A percentile compares a stretch with the other conserved stretches of the same genome.
These are phyloP conservation scores for Leuctra nigra DNA, from an alignment of 2,888 invertebrate genomes.

Conservation along the genomic window DNA sequence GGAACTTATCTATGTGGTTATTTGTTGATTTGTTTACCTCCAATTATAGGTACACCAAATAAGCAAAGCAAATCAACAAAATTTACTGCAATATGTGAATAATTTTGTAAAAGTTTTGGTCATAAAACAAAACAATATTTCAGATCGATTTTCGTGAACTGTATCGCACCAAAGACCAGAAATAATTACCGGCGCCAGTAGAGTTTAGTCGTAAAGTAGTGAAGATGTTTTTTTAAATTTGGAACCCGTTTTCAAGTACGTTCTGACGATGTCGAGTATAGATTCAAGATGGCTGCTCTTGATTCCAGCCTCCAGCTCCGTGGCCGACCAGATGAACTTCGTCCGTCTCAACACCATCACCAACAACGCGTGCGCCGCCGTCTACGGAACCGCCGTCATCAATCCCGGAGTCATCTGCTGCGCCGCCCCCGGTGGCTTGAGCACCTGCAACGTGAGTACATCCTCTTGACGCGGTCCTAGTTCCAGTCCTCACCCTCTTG, in stretches of 20 bases:
- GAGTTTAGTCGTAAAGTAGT: neutral
- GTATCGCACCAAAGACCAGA: too few species aligned
- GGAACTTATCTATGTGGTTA: too few species aligned
- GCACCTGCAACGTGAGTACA: slow-evolving; percentile 36
- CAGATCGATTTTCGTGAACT: too few species aligned
- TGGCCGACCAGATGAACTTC: slow-evolving; percentile 30
- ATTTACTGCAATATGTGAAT: neutral
- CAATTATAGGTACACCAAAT: too few species aligned
- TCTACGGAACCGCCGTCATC: slow-evolving; percentile 30
- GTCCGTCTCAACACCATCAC: slow-evolving; percentile 33
- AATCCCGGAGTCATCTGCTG: slow-evolving; percentile 33
- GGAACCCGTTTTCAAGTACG: too few species aligned
- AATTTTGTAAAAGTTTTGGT: neutral
- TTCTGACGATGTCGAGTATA: neutral
- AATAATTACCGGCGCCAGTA: too few species aligned
- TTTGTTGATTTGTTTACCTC: too few species aligned
- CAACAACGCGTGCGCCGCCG: slow-evolving; percentile 31
- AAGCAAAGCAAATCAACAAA: neutral
- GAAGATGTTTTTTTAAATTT: too few species aligned
- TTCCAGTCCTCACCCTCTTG: too few species aligned
- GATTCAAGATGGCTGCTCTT: neutral
- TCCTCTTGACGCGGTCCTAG: too few species aligned
- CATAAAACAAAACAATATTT: too few species aligned
- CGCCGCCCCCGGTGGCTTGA: slow-evolving; percentile 31
- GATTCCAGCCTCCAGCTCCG: neutral